Evolutionary conservation across 2,797 vertebrate genomes (phyloP).

Genomic region (Diceros bicornis): DNA sequence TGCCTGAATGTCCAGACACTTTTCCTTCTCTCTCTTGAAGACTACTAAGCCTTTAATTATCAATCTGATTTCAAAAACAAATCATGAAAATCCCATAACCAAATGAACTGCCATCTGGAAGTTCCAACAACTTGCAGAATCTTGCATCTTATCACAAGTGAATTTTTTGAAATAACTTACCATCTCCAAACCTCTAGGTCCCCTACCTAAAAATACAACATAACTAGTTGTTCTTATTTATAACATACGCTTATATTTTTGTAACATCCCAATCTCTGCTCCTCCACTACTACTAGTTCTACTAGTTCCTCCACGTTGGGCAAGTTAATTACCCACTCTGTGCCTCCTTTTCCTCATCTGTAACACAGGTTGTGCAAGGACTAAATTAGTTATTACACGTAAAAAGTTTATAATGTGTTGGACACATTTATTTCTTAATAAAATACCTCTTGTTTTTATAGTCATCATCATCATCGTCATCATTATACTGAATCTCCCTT

Average conservation of each 20-base stretch:
- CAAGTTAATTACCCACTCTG: not conserved
- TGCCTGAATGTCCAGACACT: not conserved
- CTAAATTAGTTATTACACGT: not conserved
- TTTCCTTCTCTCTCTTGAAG: not conserved
- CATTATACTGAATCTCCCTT: not conserved
- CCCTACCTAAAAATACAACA: not conserved
- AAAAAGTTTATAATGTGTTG: not conserved
- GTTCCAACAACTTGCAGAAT: not conserved
- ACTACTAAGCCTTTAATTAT: not conserved
- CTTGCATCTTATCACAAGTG: not conserved
- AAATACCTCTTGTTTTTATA: not conserved
- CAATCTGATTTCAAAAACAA: slow-evolving; percentile 23
- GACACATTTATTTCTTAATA: not conserved
- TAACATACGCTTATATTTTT: not conserved
- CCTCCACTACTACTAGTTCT: not conserved
- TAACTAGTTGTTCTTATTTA: not conserved
- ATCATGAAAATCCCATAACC: not conserved
- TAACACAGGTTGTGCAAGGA: not conserved
- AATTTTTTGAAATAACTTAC: not conserved
- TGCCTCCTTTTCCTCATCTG: not conserved
- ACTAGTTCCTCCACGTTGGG: too few relatives aligned
- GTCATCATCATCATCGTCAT: not conserved
- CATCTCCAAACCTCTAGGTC: not conserved
- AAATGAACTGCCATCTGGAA: not conserved
- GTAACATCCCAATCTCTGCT: not conserved